Conservation (phyloP, 1,140 invertebrate species). For the Sycophila sp. region DNA sequence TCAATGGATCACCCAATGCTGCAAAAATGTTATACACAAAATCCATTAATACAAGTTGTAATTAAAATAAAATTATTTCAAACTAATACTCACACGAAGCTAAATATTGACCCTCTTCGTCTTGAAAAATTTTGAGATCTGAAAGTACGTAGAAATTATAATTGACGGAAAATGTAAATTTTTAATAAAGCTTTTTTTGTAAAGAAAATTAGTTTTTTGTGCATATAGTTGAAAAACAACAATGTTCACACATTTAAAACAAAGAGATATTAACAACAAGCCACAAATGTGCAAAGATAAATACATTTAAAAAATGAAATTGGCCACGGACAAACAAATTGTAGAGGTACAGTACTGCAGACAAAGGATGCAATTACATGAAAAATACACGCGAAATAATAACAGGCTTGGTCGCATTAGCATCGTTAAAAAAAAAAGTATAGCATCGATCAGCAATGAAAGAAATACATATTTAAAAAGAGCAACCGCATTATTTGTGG, state of each 20-base stretch:
- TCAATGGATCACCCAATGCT: conserved; percentile 87
- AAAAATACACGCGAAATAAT: conserved; percentile 39
- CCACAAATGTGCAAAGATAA: neutral
- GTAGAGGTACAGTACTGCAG: conserved; percentile 23
- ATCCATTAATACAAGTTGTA: neutral
- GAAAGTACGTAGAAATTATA: neutral
- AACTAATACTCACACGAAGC: conserved; percentile 75
- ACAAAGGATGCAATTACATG: conserved; percentile 17
- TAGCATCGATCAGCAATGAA: too few species aligned
- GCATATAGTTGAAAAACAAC: neutral
- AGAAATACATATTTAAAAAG: too few species aligned
- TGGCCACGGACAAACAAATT: conserved; percentile 5
- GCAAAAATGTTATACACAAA: conserved; percentile 50
- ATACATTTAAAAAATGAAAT: conserved; percentile 11
- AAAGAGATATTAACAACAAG: neutral
- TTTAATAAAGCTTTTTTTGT: neutral
- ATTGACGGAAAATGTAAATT: neutral
- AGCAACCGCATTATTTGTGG: too few species aligned
- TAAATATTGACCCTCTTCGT: conserved; percentile 84
- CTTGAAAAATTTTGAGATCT: conserved; percentile 72
- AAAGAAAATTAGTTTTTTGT: neutral
- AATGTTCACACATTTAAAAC: neutral
- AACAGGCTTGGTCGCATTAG: neutral
- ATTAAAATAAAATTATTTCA: conserved; percentile 2
- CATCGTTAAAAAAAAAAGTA: too few species aligned